Conservation (phyloP, 2,113 vertebrate genomes). For the Microcebus tavaratra region DNA sequence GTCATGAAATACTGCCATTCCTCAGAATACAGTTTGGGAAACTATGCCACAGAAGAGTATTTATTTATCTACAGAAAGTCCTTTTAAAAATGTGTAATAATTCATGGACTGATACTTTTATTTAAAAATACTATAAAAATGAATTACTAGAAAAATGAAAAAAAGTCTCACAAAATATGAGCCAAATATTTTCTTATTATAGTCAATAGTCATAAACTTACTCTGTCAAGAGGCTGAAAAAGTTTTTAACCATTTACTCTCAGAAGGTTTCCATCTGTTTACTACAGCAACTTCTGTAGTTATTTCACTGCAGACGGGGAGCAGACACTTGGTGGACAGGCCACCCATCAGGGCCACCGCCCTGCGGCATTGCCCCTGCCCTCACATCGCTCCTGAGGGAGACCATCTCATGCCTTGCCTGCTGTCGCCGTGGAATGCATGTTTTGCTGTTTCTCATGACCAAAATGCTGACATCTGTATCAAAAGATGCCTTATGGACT, state of each 20-base stretch:
- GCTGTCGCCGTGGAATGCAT: background rate
- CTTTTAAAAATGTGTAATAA: background rate
- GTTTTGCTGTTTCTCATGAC: background rate
- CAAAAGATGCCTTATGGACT: background rate
- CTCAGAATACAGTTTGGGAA: background rate
- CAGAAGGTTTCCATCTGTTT: background rate
- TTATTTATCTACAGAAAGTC: background rate
- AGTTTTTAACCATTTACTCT: background rate
- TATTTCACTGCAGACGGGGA: background rate
- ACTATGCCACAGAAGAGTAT: background rate
- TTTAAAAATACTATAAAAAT: constrained; percentile 12
- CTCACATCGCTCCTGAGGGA: background rate
- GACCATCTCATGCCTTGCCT: background rate
- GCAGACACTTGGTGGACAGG: background rate
- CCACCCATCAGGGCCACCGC: fast-evolving
- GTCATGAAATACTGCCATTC: background rate
- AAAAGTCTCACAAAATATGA: background rate
- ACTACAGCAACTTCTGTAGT: background rate
- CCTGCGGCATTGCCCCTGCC: background rate
- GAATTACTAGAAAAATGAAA: background rate
- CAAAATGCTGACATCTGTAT: background rate
- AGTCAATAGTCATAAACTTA: background rate
- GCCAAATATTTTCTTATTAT: background rate
- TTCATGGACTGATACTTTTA: background rate
- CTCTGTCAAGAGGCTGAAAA: background rate